phyloP scores from a whole-genome alignment of 2,797 vertebrate genomes.

The Huso huso region DNA sequence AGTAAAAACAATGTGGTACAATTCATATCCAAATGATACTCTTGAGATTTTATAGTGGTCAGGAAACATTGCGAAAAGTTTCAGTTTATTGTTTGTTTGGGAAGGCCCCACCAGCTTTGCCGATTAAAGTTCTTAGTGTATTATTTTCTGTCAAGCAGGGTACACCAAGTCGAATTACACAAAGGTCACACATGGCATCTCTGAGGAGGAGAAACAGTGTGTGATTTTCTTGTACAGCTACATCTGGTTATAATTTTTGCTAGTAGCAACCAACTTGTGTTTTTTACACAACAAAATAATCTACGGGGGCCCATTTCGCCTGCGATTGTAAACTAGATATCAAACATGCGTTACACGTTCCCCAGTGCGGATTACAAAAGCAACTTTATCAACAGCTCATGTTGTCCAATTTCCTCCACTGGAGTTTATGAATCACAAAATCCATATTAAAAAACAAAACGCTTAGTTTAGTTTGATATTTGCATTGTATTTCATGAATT shows the following conservation, averaged over 20 bases:
- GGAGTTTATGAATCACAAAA: conserved; percentile 14
- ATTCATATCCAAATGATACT: background rate
- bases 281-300: conserved; percentile 31
- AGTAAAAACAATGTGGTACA: no score
- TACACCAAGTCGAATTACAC: conserved; percentile 8
- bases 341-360: conserved; percentile 35
- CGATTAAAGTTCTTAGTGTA: background rate
- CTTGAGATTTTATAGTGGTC: background rate
- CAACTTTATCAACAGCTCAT: conserved; percentile 36
- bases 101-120: background rate
- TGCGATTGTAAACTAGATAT: conserved; percentile 34
- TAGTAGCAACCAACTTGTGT: conserved; percentile 38
- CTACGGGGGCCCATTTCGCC: conserved; percentile 42
- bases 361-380: conserved; percentile 42
- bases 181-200: conserved; percentile 16
- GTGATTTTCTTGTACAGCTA: conserved; percentile 43
- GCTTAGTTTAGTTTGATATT: background rate
- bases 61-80: background rate
- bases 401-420: conserved; percentile 14
- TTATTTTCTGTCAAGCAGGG: conserved; percentile 3
- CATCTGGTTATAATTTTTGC: conserved; percentile 57
- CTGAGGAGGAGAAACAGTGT: background rate
- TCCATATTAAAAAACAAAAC: background rate
- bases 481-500: background rate
- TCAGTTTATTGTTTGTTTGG: background rate